Percentiles rank a stretch among this genome's conserved stretches.
Conservation (phyloP, 1,140 invertebrate species). For the Sycophaga agraensis region DNA sequence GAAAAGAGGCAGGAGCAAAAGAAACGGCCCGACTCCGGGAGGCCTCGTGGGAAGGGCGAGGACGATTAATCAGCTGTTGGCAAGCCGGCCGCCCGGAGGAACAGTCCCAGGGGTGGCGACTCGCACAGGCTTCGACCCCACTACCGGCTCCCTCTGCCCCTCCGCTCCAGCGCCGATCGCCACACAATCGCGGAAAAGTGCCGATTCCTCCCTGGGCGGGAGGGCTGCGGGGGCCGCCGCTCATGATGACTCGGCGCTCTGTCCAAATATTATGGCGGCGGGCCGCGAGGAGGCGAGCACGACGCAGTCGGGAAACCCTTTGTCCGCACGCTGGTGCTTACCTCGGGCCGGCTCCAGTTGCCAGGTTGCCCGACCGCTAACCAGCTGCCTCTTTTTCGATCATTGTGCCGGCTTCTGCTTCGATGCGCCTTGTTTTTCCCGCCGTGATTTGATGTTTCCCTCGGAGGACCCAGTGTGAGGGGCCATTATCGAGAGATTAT, state of each 20-base stretch:
- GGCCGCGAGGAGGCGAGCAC: slow-evolving; percentile 24
- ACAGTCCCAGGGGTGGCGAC: slow-evolving; percentile 50
- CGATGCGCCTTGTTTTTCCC: too few species aligned
- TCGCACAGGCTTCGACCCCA: slow-evolving; percentile 51
- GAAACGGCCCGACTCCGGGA: neutral
- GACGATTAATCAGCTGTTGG: slow-evolving; percentile 61
- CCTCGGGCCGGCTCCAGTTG: too few species aligned
- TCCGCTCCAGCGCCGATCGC: neutral
- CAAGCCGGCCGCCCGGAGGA: slow-evolving; percentile 48
- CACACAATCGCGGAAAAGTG: slow-evolving; percentile 41
- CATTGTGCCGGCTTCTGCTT: too few species aligned
- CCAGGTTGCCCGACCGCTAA: too few species aligned
- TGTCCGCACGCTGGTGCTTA: too few species aligned
- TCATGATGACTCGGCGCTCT: slow-evolving; percentile 41
- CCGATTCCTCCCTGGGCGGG: slow-evolving; percentile 30
- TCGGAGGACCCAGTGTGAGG: too few species aligned
- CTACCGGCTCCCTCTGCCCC: slow-evolving; percentile 34
- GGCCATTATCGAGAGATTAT: too few species aligned
- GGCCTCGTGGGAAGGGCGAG: slow-evolving; percentile 44
- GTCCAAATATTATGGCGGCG: slow-evolving; percentile 49
- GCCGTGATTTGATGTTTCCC: too few species aligned
- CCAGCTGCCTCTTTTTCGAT: too few species aligned
- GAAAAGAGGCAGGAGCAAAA: neutral
- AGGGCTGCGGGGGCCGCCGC: neutral
- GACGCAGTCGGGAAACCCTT: neutral